Base-by-base conservation (phyloP, 2,113 vertebrate species). In the Sander lucioperca region DNA sequence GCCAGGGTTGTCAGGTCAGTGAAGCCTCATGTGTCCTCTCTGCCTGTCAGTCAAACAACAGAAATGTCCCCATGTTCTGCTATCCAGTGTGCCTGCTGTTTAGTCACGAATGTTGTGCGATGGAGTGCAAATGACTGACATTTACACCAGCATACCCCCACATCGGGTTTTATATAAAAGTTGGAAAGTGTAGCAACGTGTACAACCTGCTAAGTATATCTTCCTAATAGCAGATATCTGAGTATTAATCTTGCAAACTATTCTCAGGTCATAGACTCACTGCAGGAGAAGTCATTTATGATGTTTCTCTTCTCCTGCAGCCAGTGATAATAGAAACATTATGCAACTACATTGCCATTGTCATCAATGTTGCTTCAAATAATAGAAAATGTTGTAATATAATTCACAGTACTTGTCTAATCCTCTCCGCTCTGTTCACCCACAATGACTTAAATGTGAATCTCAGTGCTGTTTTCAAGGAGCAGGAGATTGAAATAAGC, bases 11-110 rank as follows among this genome's bases (percentile, higher is more conserved):
- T 83, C 79, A 78, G 82, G 71, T 74, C 64, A 65, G 36, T 36
- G 63, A 14, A 57, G 58, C 16, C 47, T 43, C 45, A 19, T 47
- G 67, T 12, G 19, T 25, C 54, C 27, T 66, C 15, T 21, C 65
- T 27, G 54, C 56, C 18, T 73, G 61, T 80, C 80, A 72, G 8
- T 79, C 74, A 75, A 56, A 77, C 30, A n/a, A 58, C 58, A 76
- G 4, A 68, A 62, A 56, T 23, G 45, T 65, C 54, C 43, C 36
- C 36, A 11, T 56, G 18, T 14, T 59, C 43, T 23, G 0, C 23
- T 21, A 0, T 62, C 16, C 39, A 23, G 8, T 14, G 5, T 43
- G 39, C 36, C 39, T 74, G 54, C 62, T 77, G 23, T 56, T 82
- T 79, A 70, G 61, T 84, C 61, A 59, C 58, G 1, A 74, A 21